These are phyloP conservation scores for Alouatta palliata DNA, from an alignment of 2,113 vertebrate species.

Conservation along the genomic window DNA sequence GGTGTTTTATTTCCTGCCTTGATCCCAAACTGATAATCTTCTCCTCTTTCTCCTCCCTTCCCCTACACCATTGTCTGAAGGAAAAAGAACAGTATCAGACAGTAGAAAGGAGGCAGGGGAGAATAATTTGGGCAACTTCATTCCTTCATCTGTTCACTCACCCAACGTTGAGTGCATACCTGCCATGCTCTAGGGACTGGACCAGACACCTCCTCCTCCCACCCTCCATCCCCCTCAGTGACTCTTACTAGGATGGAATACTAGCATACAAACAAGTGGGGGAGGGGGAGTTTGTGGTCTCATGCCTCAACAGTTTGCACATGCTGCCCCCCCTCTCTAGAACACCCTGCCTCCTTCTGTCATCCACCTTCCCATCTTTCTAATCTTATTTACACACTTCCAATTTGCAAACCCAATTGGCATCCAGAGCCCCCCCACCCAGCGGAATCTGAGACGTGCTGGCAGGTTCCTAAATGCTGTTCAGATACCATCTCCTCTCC, in stretches of 20 bases:
- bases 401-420: not conserved
- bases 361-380: not conserved
- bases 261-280: not conserved
- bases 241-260: not conserved
- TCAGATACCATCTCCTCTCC: not conserved
- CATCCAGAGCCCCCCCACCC: not conserved
- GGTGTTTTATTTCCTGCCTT: not conserved
- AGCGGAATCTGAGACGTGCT: not conserved
- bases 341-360: not conserved
- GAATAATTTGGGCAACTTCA: not conserved
- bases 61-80: too few relatives aligned
- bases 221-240: not conserved
- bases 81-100: not conserved
- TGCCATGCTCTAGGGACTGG: not conserved
- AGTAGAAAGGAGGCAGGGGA: not conserved
- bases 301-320: not conserved
- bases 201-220: not conserved
- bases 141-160: not conserved
- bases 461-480: not conserved
- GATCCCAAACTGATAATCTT: not conserved
- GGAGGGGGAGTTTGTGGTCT: not conserved
- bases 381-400: not conserved
- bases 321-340: not conserved
- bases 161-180: not conserved
- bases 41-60: not conserved